phyloP scores from a whole-genome alignment of 2,888 invertebrate genomes.

The Watsonalla cultraria region DNA sequence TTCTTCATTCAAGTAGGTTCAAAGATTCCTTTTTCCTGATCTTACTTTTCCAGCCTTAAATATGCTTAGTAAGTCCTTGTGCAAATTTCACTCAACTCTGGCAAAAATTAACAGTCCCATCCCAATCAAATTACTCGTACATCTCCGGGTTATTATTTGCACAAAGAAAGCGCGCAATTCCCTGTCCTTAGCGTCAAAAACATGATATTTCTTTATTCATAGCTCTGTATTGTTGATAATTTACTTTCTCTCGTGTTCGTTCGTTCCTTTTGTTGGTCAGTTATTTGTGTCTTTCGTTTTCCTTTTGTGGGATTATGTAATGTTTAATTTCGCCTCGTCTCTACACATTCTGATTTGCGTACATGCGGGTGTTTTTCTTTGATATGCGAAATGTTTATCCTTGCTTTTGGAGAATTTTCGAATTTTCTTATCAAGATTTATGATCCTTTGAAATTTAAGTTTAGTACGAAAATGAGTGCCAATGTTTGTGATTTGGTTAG shows the following conservation, averaged over 20 bases:
- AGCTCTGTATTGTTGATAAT: conserved; percentile 3
- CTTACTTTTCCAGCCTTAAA: background rate
- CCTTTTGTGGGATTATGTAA: background rate
- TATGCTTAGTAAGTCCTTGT: background rate
- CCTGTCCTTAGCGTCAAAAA: conserved; percentile 3
- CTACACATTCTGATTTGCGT: background rate
- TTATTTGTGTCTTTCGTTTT: background rate
- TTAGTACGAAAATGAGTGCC: no score
- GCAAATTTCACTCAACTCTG: background rate
- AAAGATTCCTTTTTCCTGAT: background rate
- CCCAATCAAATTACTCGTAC: background rate
- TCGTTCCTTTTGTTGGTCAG: background rate
- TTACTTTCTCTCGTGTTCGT: conserved; percentile 3
- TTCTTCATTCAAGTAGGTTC: background rate
- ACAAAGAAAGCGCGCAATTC: conserved; percentile 3
- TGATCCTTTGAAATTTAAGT: no score
- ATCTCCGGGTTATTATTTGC: background rate
- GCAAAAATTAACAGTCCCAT: background rate
- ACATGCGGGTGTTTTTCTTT: background rate
- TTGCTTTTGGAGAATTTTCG: no score
- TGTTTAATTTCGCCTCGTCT: background rate
- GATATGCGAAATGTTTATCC: background rate
- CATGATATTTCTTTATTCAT: conserved; percentile 5
- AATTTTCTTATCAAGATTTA: no score
- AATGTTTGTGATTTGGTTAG: no score